Evolutionary conservation across 2,797 vertebrate genomes (phyloP), one percentile per base, ranked within the genome.

Genomic region (Xenops minutus): DNA sequence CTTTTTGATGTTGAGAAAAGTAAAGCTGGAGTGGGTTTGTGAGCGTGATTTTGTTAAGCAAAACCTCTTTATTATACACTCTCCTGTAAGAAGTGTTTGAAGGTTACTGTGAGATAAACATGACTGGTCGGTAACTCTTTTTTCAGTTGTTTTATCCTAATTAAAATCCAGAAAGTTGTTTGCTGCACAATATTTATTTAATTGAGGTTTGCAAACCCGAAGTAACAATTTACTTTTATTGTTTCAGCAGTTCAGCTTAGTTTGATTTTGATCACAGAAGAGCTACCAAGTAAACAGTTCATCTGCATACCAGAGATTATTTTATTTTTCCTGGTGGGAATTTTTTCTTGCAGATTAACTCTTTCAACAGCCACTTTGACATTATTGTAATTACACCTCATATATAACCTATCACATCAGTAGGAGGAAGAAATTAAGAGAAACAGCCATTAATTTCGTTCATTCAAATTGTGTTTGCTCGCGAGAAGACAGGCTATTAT

Each of bases 171-270:
- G 74, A 85, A 52, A 63, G 86, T 92, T 96, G 85, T 96, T 97
- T 95, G 95, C 62, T 39, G 74, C 68, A 30, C 81, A 90, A 72
- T 97, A 96, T 93, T 97, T 95, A 72, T 95, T 95, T 96, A 96
- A 96, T 79, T 85, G 95, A 85, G 88, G 54, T 80, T 93, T 95
- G 84, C 73, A 86, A 96, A 90, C 80, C 84, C 52, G 52, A 73
- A 90, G 85, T 89, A 95, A 95, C 96, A 96, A 97, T 96, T 97
- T 94, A 67, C 83, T 96, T 96, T 87, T 94, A 96, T 96, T 91
- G 93, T 96, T 93, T 78, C 93, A 71, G 89, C 85, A 83, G 59
- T 96, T 97, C 83, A 85, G 84, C 52, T 94, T 39, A 84, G 88
- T 88, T 95, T 97, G 56, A 86, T 85, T 94, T 86, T 93, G 92